phyloP scores from a whole-genome alignment of 2,113 vertebrate genomes.

The Lagenorhynchus albirostris region DNA sequence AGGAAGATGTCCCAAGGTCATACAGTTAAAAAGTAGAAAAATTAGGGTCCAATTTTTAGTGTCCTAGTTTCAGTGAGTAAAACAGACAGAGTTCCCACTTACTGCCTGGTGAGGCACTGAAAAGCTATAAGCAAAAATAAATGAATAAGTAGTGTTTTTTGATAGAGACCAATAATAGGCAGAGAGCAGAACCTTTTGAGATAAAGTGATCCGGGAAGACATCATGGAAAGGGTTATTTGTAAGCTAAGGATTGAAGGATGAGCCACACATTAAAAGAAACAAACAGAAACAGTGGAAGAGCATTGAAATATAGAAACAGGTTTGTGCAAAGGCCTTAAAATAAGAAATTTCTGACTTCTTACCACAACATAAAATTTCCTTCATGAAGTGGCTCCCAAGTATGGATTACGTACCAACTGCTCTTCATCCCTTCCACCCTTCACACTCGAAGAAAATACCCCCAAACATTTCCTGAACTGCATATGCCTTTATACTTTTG shows the following conservation, averaged over 20 bases:
- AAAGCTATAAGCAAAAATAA: background rate
- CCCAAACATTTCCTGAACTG: background rate
- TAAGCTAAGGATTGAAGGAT: background rate
- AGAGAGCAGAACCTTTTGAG: background rate
- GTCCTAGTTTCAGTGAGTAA: background rate
- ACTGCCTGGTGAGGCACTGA: background rate
- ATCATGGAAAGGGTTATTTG: background rate
- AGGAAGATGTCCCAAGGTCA: background rate
- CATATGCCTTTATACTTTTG: background rate
- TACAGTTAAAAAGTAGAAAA: background rate
- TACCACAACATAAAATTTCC: background rate
- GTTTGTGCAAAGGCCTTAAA: background rate
- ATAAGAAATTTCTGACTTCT: background rate
- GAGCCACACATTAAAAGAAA: background rate
- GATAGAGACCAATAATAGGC: background rate
- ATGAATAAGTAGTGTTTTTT: background rate
- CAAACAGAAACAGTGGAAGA: background rate
- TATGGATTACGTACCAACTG: accelerated
- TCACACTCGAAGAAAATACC: background rate
- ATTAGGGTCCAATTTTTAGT: background rate
- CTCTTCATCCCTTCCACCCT: background rate
- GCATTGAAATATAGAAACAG: background rate
- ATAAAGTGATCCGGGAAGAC: background rate
- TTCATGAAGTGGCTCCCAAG: background rate
- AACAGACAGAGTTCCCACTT: background rate